These are phyloP conservation scores for Orientallactaga sibirica DNA, from an alignment of 2,797 vertebrate genomes.

Conservation along the genomic window DNA sequence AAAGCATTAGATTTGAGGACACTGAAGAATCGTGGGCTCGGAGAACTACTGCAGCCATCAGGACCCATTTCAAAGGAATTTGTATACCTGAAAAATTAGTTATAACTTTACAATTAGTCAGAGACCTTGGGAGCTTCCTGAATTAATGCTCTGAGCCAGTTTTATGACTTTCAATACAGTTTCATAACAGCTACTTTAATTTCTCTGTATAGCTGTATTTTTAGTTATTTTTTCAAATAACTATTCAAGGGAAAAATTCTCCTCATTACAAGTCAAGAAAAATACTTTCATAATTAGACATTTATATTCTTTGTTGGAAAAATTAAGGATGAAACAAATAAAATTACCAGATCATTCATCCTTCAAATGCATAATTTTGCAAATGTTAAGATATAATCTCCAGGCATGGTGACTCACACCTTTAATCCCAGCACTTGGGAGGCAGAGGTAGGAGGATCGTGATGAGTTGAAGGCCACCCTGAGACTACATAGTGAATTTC, in stretches of 20 bases:
- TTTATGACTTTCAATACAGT: neutral
- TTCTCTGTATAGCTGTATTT: neutral
- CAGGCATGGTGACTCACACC: no score
- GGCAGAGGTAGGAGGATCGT: no score
- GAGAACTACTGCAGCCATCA: neutral
- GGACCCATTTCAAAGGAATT: neutral
- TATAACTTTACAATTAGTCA: neutral
- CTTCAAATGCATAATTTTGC: neutral
- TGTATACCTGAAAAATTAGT: neutral
- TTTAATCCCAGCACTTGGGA: no score
- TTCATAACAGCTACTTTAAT: neutral
- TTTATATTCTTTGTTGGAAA: neutral
- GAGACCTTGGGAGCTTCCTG: neutral
- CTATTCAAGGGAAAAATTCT: neutral
- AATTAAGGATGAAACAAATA: constrained; percentile 7
- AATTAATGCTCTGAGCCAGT: neutral
- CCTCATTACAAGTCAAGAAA: neutral
- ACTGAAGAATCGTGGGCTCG: neutral
- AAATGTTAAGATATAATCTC: constrained; percentile 7
- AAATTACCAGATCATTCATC: neutral
- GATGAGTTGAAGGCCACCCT: no score
- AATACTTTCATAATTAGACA: neutral
- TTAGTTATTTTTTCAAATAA: constrained; percentile 16
- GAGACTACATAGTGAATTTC: no score
- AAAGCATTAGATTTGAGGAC: neutral